phyloP scores from a whole-genome alignment of 2,797 vertebrate genomes.

The Centroberyx gerrardi region DNA sequence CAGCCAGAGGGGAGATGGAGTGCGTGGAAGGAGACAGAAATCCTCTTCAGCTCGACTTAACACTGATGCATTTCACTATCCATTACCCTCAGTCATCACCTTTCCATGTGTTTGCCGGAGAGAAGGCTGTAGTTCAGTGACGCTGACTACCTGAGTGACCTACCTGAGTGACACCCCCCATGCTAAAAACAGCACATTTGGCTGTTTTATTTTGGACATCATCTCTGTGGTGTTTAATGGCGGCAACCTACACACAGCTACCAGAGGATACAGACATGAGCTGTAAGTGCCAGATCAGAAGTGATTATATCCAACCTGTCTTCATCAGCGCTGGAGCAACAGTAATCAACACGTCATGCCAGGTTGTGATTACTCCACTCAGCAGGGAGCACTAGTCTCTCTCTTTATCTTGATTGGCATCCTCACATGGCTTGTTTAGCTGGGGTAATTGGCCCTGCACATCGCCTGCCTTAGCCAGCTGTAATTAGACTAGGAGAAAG shows the following conservation, averaged over 20 bases:
- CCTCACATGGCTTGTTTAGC: constrained; percentile 71
- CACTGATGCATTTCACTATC: constrained; percentile 57
- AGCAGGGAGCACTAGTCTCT: constrained; percentile 55
- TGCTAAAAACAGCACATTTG: background rate
- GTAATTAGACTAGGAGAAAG: constrained; percentile 65
- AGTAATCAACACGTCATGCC: constrained; percentile 72
- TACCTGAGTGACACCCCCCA: constrained; percentile 22
- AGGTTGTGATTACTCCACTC: constrained; percentile 69
- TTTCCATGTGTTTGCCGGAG: constrained; percentile 41
- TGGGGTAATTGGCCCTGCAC: constrained; percentile 67
- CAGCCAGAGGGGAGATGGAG: constrained; percentile 21
- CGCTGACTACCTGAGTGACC: background rate
- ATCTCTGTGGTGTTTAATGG: constrained; percentile 19
- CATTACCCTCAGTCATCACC: constrained; percentile 61
- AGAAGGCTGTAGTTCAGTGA: constrained; percentile 10
- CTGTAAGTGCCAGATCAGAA: constrained; percentile 22
- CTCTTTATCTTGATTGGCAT: constrained; percentile 75
- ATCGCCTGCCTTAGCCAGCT: constrained; percentile 62
- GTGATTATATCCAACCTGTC: constrained; percentile 61
- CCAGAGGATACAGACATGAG: constrained; percentile 32
- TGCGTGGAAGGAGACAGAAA: constrained; percentile 62
- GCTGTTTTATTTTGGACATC: constrained; percentile 27
- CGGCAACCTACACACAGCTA: constrained; percentile 10
- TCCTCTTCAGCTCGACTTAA: constrained; percentile 58
- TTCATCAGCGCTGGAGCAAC: constrained; percentile 65